Percentiles rank a stretch among this genome's conserved stretches.
Evolutionary conservation across 2,888 invertebrate species (phyloP).

Genomic region (Magallana nippona): DNA sequence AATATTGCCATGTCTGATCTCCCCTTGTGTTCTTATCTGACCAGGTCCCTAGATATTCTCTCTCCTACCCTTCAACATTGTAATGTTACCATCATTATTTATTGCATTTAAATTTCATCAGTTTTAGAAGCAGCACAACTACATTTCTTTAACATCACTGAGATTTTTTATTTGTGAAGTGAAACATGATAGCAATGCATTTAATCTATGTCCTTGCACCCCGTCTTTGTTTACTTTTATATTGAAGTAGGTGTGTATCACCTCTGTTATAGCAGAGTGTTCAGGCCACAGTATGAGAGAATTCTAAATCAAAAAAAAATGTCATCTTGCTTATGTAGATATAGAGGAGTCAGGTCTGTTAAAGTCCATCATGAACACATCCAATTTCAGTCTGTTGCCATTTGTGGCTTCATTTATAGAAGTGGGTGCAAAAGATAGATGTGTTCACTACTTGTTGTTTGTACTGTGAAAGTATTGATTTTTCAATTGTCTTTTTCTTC

Average conservation of each 20-base stretch:
- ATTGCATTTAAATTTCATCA: slow-evolving; percentile 14
- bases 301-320: not conserved
- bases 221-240: not conserved
- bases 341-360: not conserved
- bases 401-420: not conserved
- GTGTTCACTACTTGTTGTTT: slow-evolving; percentile 30
- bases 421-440: slow-evolving; percentile 28
- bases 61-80: not conserved
- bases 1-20: slow-evolving; percentile 9
- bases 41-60: slow-evolving; percentile 19
- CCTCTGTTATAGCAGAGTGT: not conserved
- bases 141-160: not conserved
- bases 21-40: slow-evolving; percentile 8
- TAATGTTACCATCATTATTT: slow-evolving; percentile 13
- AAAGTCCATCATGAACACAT: not conserved
- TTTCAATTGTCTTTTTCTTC: not conserved
- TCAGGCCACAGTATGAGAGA: slow-evolving; percentile 1
- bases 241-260: not conserved
- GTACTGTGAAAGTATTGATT: slow-evolving; percentile 6
- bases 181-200: not conserved
- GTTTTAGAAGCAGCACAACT: not conserved
- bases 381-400: slow-evolving; percentile 4
- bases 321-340: not conserved
- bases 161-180: not conserved
- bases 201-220: not conserved